Conservation (phyloP, 1,140 invertebrate genomes). For the Globodera ellingtonae region DNA sequence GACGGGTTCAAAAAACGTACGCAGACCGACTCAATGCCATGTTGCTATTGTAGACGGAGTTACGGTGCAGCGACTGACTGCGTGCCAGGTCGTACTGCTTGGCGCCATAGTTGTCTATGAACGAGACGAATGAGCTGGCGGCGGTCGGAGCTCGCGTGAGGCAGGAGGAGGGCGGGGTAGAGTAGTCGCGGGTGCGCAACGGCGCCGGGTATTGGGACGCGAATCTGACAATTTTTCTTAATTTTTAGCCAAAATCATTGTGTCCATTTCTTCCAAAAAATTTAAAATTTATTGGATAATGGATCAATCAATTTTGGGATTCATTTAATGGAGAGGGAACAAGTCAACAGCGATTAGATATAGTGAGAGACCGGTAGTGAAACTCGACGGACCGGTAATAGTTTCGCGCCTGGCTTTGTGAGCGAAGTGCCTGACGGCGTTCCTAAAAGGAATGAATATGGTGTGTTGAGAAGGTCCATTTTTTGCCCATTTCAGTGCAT, state of each 20-base stretch:
- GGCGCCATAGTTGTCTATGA: conserved; percentile 60
- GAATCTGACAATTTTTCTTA: conserved; percentile 41
- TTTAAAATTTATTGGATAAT: too few species aligned
- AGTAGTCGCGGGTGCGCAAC: conserved; percentile 60
- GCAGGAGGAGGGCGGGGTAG: conserved; percentile 54
- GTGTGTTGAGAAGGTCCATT: too few species aligned
- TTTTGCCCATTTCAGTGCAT: too few species aligned
- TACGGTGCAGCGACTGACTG: conserved; percentile 45
- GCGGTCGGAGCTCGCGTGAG: conserved; percentile 58
- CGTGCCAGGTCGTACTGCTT: conserved; percentile 63
- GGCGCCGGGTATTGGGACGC: conserved; percentile 57
- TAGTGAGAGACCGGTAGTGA: conserved; percentile 8
- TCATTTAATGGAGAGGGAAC: too few species aligned
- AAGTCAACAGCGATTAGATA: not conserved
- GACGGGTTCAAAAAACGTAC: conserved; percentile 26
- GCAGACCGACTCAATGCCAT: conserved; percentile 57
- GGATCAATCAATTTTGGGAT: too few species aligned
- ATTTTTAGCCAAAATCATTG: too few species aligned
- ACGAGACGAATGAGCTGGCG: conserved; percentile 60
- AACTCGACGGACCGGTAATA: conserved; percentile 52
- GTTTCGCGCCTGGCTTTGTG: conserved; percentile 57
- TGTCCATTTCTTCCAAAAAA: too few species aligned
- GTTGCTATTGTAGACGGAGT: conserved; percentile 57
- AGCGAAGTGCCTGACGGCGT: conserved; percentile 59
- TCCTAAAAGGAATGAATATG: conserved; percentile 30